phyloP scores from a whole-genome alignment of 30 jellyfish, hydroid and myxozoan species.

The Morbakka virulenta region DNA sequence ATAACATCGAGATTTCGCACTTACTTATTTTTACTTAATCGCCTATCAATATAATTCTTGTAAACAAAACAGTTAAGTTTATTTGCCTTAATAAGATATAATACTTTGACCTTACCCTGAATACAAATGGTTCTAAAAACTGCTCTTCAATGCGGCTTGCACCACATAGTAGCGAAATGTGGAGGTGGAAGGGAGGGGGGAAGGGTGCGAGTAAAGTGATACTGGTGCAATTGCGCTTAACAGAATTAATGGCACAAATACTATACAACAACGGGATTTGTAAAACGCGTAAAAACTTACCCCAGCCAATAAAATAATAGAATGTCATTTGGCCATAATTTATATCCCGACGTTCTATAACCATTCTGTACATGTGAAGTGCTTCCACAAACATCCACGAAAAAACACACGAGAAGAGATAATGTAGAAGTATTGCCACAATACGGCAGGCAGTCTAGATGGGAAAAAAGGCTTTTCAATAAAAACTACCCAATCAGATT shows the following conservation, averaged over 20 bases:
- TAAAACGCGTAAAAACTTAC: slow-evolving; percentile 18
- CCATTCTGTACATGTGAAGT: slow-evolving; percentile 89
- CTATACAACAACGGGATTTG: background rate
- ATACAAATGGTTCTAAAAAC: no score
- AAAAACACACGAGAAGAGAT: slow-evolving; percentile 93
- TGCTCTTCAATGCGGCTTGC: no score
- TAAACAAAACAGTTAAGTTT: no score
- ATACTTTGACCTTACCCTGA: no score
- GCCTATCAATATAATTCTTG: no score
- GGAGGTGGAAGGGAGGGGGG: no score
- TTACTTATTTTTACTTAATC: no score
- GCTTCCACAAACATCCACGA: slow-evolving; percentile 99
- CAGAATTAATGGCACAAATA: background rate
- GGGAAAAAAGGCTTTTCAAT: no score
- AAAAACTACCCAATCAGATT: background rate
- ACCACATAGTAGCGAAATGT: no score
- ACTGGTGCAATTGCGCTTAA: background rate
- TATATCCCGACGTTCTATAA: slow-evolving; percentile 76
- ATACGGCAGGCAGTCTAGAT: slow-evolving; percentile 78
- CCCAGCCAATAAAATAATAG: slow-evolving; percentile 96
- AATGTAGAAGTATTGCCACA: slow-evolving; percentile 85
- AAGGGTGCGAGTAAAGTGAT: no score
- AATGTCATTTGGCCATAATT: slow-evolving; percentile 92
- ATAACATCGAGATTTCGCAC: no score
- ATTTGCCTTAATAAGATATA: no score